phyloP scores from a whole-genome alignment of 2,113 vertebrate genomes.

The Aspidoscelis tigris region DNA sequence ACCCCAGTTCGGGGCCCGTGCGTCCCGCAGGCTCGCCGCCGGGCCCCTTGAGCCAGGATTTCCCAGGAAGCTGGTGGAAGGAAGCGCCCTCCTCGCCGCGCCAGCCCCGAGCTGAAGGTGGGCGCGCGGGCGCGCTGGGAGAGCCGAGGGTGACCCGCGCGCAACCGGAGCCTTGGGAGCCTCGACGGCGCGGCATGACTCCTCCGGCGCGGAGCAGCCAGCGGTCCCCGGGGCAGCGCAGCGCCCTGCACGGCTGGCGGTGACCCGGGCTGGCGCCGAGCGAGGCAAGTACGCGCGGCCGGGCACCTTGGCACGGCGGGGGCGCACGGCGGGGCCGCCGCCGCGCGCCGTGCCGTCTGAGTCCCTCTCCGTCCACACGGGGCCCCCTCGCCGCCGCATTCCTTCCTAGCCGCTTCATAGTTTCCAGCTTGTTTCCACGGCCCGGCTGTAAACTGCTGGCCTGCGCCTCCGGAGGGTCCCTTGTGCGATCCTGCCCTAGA shows the following conservation, averaged over 20 bases:
- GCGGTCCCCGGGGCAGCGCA: conserved; percentile 30
- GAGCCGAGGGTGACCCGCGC: not conserved
- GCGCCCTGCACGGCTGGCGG: conserved; percentile 3
- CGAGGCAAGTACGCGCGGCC: conserved; percentile 55
- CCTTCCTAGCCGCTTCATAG: not conserved
- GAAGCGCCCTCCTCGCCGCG: too few species aligned
- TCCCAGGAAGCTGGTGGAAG: not conserved
- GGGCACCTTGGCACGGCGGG: not conserved
- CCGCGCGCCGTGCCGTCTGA: not conserved
- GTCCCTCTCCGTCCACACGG: too few species aligned
- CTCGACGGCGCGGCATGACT: conserved; percentile 48
- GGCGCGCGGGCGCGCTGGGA: not conserved
- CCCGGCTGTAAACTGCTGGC: not conserved
- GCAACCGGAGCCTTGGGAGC: not conserved
- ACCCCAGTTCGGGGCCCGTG: not conserved
- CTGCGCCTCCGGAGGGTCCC: not conserved
- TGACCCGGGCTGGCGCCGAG: conserved; percentile 40
- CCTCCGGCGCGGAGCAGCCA: conserved; percentile 50
- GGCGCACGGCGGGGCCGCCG: too few species aligned
- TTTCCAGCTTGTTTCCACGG: not conserved
- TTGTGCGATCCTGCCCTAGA: not conserved
- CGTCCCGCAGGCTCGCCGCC: not conserved
- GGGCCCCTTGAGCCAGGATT: not conserved
- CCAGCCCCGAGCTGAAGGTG: too few species aligned
- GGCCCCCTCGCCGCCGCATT: not conserved